phyloP scores from a whole-genome alignment of 2,888 invertebrate genomes.

The Stenodema calcarata region DNA sequence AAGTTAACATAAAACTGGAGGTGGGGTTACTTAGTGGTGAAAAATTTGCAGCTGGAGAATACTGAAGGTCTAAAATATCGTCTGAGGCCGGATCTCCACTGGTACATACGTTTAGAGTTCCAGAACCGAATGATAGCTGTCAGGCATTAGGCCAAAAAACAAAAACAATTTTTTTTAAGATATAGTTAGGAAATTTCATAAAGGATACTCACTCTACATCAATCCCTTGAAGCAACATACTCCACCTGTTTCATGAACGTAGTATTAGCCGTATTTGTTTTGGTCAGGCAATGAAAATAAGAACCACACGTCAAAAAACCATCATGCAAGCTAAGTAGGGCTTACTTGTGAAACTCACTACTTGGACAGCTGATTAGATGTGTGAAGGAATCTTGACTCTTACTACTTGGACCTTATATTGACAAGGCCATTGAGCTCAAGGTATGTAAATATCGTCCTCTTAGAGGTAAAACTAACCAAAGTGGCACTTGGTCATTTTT shows the following conservation, averaged over 20 bases:
- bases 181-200: background rate
- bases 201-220: constrained; percentile 40
- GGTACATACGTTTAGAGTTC: constrained; percentile 50
- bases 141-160: background rate
- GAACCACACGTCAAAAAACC: too few species aligned
- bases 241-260: constrained; percentile 33
- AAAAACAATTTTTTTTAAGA: background rate
- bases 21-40: background rate
- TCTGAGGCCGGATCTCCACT: background rate
- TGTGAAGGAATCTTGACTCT: too few species aligned
- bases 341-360: too few species aligned
- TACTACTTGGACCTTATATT: too few species aligned
- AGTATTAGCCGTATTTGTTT: background rate
- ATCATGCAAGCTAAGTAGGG: too few species aligned
- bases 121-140: constrained; percentile 56
- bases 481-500: too few species aligned
- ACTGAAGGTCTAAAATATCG: background rate
- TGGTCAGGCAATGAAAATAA: background rate
- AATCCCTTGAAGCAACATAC: constrained; percentile 43
- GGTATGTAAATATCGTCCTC: too few species aligned
- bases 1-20: too few species aligned
- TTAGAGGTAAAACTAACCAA: too few species aligned
- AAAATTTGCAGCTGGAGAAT: background rate
- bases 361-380: too few species aligned
- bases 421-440: too few species aligned